Evolutionary conservation across 92 coral and sea anemone species (phyloP).

Genomic region (Phenganax marumi): DNA sequence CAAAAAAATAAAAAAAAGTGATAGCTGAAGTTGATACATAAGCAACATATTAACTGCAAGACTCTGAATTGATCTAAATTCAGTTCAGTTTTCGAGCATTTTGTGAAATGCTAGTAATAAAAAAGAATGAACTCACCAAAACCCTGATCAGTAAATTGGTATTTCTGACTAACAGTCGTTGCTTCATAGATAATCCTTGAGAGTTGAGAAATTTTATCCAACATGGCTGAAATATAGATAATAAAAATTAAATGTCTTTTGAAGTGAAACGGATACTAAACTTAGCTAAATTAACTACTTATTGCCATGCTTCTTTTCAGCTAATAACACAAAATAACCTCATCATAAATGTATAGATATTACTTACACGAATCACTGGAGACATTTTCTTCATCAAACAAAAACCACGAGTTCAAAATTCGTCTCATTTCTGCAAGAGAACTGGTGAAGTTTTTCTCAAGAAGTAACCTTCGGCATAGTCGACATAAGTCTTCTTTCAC

Average conservation of each 20-base stretch:
- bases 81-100: no score
- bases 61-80: no score
- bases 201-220: conserved; percentile 27
- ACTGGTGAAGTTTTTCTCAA: background rate
- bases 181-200: conserved; percentile 23
- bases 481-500: conserved; percentile 8
- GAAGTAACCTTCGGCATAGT: conserved; percentile 9
- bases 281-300: no score
- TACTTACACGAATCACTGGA: background rate
- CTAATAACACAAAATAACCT: background rate
- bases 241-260: no score
- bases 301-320: background rate
- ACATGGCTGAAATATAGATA: background rate
- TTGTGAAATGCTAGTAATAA: background rate
- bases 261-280: no score
- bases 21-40: background rate
- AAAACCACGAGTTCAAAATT: conserved; percentile 8
- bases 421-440: background rate
- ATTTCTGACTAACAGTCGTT: conserved; percentile 18
- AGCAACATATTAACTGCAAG: no score
- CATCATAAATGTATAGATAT: background rate
- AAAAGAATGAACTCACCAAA: conserved; percentile 45
- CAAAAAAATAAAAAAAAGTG: background rate
- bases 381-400: background rate
- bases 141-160: conserved; percentile 5